These are phyloP conservation scores for Dasyornis broadbenti DNA, from an alignment of 2,113 vertebrate genomes.

Conservation along the genomic window DNA sequence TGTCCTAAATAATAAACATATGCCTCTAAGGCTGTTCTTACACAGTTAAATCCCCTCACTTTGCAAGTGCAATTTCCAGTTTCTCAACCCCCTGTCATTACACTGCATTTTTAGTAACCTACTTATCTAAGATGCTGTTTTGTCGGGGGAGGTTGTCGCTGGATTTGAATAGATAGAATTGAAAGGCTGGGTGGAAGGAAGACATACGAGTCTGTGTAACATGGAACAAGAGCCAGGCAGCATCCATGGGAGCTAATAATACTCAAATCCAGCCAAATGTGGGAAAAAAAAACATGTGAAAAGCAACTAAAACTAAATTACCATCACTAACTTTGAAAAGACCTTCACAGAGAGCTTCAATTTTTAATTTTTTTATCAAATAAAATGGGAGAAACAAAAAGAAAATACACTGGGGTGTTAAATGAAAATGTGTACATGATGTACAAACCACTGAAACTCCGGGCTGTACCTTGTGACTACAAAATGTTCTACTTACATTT, in stretches of 20 bases:
- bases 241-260: background rate
- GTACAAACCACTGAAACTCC: background rate
- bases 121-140: background rate
- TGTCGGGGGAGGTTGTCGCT: background rate
- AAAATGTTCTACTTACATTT: background rate
- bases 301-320: background rate
- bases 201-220: background rate
- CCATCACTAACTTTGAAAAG: background rate
- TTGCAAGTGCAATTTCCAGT: background rate
- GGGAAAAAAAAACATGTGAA: background rate
- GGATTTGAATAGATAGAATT: background rate
- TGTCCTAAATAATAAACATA: constrained; percentile 18
- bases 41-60: background rate
- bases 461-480: background rate
- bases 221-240: background rate
- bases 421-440: background rate
- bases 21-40: background rate
- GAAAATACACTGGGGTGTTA: background rate
- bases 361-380: background rate
- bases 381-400: background rate
- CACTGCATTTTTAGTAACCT: constrained; percentile 5
- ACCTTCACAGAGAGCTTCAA: background rate
- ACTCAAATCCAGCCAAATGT: background rate
- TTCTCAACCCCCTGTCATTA: background rate
- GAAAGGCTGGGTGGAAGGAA: background rate